Conservation (phyloP, 2,888 invertebrate species). For the Chloroclystis v-ata region DNA sequence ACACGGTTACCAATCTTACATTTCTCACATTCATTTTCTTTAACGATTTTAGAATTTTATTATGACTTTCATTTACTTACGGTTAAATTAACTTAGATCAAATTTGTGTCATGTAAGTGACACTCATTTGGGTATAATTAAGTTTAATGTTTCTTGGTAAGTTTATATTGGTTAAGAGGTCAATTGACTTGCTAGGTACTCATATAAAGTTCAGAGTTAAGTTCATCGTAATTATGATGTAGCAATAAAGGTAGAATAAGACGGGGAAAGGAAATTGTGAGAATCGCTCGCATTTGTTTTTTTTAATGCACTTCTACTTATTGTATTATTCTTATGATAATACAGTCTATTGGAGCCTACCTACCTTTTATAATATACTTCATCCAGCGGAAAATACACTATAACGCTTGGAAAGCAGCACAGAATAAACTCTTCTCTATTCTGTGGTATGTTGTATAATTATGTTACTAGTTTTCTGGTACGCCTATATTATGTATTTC, state of each 20-base stretch:
- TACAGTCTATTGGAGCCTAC: background rate
- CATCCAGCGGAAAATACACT: too few species aligned
- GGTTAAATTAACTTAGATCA: conserved; percentile 6
- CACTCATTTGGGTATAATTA: conserved; percentile 16
- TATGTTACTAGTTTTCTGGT: too few species aligned
- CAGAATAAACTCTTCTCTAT: too few species aligned
- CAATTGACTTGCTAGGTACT: conserved; percentile 16
- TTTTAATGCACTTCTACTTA: too few species aligned
- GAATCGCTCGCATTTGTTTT: too few species aligned
- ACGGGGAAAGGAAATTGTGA: background rate
- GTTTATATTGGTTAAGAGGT: conserved; percentile 26
- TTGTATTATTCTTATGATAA: background rate
- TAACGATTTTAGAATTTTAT: conserved; percentile 4
- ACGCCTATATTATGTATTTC: too few species aligned
- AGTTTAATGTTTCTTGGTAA: conserved; percentile 21
- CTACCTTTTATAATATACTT: too few species aligned
- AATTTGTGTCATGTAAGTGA: conserved; percentile 12
- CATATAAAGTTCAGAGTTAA: conserved; percentile 20
- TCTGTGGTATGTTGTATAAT: too few species aligned
- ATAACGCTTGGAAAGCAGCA: too few species aligned
- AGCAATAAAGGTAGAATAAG: background rate
- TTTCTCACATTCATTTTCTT: conserved; percentile 13
- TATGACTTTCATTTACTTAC: conserved; percentile 10
- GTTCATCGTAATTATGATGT: conserved; percentile 4
- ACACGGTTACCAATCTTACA: conserved; percentile 7